Evolutionary conservation across 2,797 vertebrate species (phyloP).

Genomic region (Brotula barbata): DNA sequence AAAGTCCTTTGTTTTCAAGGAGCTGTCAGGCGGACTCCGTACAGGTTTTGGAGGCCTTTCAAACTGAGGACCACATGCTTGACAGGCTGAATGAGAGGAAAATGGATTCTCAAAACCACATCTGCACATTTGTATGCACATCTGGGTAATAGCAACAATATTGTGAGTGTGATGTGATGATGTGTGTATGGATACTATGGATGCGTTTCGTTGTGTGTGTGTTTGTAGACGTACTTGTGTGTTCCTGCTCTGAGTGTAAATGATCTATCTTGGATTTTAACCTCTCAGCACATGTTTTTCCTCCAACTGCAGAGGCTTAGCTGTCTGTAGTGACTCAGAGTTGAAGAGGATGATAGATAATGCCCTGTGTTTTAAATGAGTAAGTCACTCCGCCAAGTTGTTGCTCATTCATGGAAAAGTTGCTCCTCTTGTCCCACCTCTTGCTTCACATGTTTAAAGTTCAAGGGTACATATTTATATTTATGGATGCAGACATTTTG

Average conservation of each 20-base stretch:
- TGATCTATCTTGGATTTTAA: constrained; percentile 27
- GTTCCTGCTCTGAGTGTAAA: constrained; percentile 26
- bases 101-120: constrained; percentile 53
- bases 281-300: constrained; percentile 31
- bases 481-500: constrained; percentile 61
- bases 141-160: constrained; percentile 45
- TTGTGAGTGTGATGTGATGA: constrained; percentile 18
- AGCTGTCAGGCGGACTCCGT: constrained; percentile 47
- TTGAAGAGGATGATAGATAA: constrained; percentile 43
- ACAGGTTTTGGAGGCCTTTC: constrained; percentile 46
- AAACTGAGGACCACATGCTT: constrained; percentile 50
- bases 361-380: constrained; percentile 58
- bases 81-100: constrained; percentile 43
- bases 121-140: constrained; percentile 43
- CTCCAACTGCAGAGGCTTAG: constrained; percentile 21
- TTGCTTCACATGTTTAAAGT: constrained; percentile 55
- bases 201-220: constrained; percentile 8
- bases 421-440: constrained; percentile 48
- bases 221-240: neutral
- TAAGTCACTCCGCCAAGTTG: constrained; percentile 43
- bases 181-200: neutral
- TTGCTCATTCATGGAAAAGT: constrained; percentile 66
- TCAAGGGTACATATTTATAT: constrained; percentile 59
- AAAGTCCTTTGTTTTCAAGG: constrained; percentile 54
- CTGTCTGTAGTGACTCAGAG: constrained; percentile 51